Evolutionary conservation across 2,888 invertebrate genomes (phyloP).

Genomic region (Drosophila kuntzei): DNA sequence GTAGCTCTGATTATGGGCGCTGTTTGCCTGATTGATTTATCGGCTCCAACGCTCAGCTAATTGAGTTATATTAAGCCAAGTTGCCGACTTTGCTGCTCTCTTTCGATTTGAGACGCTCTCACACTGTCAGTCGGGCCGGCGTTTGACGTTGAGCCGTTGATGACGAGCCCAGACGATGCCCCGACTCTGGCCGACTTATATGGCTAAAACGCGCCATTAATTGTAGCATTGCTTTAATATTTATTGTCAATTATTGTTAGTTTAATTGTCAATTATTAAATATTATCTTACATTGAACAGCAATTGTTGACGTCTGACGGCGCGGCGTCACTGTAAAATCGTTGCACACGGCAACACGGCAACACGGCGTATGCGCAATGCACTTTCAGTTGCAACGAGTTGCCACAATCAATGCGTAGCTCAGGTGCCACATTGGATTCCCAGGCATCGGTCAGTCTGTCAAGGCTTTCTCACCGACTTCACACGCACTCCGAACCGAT

Average conservation of each 20-base stretch:
- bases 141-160: constrained; percentile 50
- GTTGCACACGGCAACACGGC: constrained; percentile 34
- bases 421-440: constrained; percentile 62
- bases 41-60: constrained; percentile 55
- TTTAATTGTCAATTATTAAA: constrained; percentile 81
- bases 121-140: constrained; percentile 63
- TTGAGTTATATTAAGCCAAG: constrained; percentile 70
- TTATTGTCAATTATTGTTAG: constrained; percentile 80
- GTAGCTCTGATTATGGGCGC: constrained; percentile 58
- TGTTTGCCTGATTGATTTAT: constrained; percentile 72
- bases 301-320: constrained; percentile 28
- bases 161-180: constrained; percentile 32
- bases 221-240: constrained; percentile 72
- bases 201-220: constrained; percentile 78
- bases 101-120: constrained; percentile 56
- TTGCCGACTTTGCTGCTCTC: constrained; percentile 26
- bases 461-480: constrained; percentile 47
- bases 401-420: constrained; percentile 69
- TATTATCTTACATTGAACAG: constrained; percentile 44
- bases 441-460: constrained; percentile 54
- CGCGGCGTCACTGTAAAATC: constrained; percentile 41
- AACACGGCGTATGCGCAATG: constrained; percentile 72
- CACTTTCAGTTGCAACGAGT: constrained; percentile 6
- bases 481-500: constrained; percentile 44
- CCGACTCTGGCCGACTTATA: constrained; percentile 58